phyloP scores from a whole-genome alignment of 2,888 invertebrate genomes.

The Leptinotarsa tumamoca region DNA sequence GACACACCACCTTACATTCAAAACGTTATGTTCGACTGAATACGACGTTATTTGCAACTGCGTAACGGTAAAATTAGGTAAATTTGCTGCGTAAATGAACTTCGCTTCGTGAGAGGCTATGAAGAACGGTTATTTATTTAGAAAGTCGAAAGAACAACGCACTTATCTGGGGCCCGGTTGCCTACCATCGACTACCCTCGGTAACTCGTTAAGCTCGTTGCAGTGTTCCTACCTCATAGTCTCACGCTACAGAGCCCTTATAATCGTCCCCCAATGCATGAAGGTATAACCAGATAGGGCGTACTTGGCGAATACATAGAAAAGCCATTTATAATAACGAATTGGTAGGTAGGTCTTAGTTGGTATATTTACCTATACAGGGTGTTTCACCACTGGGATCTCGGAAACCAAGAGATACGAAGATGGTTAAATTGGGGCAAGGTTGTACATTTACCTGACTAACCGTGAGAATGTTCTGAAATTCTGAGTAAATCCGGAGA shows the following conservation, averaged over 20 bases:
- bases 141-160: constrained; percentile 3
- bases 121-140: background rate
- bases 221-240: background rate
- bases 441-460: no score
- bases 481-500: no score
- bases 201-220: background rate
- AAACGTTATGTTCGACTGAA: background rate
- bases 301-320: no score
- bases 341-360: no score
- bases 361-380: no score
- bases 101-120: background rate
- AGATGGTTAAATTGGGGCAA: no score
- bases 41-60: background rate
- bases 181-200: constrained; percentile 11
- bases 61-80: background rate
- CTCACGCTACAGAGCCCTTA: background rate
- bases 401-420: no score
- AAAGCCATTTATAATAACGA: no score
- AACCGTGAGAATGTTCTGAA: no score
- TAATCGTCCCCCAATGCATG: background rate
- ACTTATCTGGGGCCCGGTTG: background rate
- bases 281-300: no score
- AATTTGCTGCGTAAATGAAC: background rate
- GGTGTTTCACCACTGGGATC: no score
- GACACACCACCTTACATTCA: background rate